Base-by-base conservation (phyloP, 2,888 invertebrate genomes). In the Malthinus flaveolus region DNA sequence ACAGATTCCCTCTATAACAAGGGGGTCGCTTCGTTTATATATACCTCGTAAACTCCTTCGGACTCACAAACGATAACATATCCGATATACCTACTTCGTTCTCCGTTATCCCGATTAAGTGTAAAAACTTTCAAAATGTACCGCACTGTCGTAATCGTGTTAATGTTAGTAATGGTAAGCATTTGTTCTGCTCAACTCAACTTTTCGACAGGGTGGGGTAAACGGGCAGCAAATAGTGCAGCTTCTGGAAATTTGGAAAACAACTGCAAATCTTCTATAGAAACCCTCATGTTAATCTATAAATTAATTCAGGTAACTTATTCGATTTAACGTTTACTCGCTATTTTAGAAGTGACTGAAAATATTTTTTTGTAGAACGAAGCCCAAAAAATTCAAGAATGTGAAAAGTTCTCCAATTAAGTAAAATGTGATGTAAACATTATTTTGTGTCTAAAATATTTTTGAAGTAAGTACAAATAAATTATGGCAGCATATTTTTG, bases 221-320 rank as follows among this genome's bases (percentile, higher is more conserved):
- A 78, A 65, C 67, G 76, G 32, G 63, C 70, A 10, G 53, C 64
- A 31, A 58, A 50, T 53, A 51, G 59, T 10, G 53, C 70, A 8
- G 59, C 63, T 34, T 46, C 67, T 1, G 67, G 62, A 11, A 66
- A 66, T 44, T 72, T 71, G 44, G 68, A 73, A 34, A 71, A 71
- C 53, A 80, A 78, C 11, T 85, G 85, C 70, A 81, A 81, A 64
- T 78, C 81, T 7, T 78, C 80, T 11, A 80, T 84, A 62, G 84
- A 84, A 59, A 78, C 82, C 15, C 74, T 85, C 31, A 80, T 81
- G 74, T 77, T 82, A 42, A 81, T 85, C 63, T 84, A 85, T 67
- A 85, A 84, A 76, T 77, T 85, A 13, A 82, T 85, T 56, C 82
- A 85, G 82, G 85, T 85, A 70, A 68, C 36, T 39, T 44, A 44